Evolutionary conservation across 2,797 vertebrate genomes (phyloP).

Genomic region (Neoniphon sammara): DNA sequence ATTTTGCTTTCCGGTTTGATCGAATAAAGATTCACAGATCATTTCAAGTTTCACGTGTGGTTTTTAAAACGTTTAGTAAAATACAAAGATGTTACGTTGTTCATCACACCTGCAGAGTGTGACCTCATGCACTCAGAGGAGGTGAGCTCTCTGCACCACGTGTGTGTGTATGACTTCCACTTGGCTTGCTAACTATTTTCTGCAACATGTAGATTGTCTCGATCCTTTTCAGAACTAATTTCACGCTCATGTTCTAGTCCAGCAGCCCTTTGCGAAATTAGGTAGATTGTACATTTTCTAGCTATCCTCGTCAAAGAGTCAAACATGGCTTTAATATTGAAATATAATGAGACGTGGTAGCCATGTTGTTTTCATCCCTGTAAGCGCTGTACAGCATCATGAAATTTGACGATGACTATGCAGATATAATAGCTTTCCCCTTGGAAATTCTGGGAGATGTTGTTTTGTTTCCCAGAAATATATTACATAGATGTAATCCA

Average conservation of each 20-base stretch:
- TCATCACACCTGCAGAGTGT: slow-evolving; percentile 24
- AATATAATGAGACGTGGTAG: slow-evolving; percentile 65
- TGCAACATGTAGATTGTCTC: slow-evolving; percentile 73
- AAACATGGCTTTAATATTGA: slow-evolving; percentile 77
- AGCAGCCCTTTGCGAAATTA: slow-evolving; percentile 56
- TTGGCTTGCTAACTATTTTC: slow-evolving; percentile 14
- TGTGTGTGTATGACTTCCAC: slow-evolving; percentile 11
- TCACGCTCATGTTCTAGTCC: slow-evolving; percentile 24
- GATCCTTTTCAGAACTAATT: slow-evolving; percentile 53
- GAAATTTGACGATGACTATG: slow-evolving; percentile 44
- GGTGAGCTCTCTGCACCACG: slow-evolving; percentile 14
- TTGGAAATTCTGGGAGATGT: slow-evolving; percentile 53
- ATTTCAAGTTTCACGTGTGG: not conserved
- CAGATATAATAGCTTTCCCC: slow-evolving; percentile 57
- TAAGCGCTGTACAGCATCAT: slow-evolving; percentile 63
- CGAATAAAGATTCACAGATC: slow-evolving; percentile 5
- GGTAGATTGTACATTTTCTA: slow-evolving; percentile 34
- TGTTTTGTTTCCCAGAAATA: slow-evolving; percentile 51
- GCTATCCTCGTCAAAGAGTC: slow-evolving; percentile 52
- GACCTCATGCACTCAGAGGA: slow-evolving; percentile 14
- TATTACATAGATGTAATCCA: slow-evolving; percentile 47
- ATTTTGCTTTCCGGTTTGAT: slow-evolving; percentile 1
- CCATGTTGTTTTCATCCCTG: slow-evolving; percentile 52
- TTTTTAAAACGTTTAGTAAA: slow-evolving; percentile 27
- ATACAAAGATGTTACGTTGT: slow-evolving; percentile 29